Evolutionary conservation across 2,113 vertebrate genomes (phyloP).

Genomic region (Leucopsar rothschildi): DNA sequence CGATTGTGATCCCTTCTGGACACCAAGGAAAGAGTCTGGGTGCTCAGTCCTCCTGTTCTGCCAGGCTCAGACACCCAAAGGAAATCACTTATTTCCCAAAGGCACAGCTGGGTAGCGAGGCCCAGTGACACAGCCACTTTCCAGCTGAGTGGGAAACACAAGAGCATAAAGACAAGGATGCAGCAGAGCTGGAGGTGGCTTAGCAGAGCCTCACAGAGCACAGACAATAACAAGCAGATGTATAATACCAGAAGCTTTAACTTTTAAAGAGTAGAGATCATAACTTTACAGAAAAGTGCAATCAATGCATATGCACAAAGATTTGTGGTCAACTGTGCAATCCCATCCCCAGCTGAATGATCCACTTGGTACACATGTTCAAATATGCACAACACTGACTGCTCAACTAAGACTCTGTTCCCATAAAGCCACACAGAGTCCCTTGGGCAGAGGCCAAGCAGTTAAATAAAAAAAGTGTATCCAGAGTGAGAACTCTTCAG

Average conservation of each 20-base stretch:
- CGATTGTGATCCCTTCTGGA: neutral
- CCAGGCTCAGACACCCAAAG: neutral
- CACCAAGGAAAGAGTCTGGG: neutral
- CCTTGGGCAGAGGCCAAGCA: conserved; percentile 51
- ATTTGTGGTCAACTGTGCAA: neutral
- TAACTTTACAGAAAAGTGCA: conserved; percentile 1
- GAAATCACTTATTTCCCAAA: neutral
- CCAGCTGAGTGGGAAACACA: neutral
- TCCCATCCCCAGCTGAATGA: neutral
- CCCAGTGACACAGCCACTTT: neutral
- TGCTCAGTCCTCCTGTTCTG: neutral
- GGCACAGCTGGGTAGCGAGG: neutral
- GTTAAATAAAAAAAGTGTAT: conserved; percentile 27
- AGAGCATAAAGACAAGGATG: neutral
- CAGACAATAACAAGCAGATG: neutral
- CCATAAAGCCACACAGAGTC: conserved; percentile 47
- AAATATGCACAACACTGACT: neutral
- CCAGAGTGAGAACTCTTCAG: conserved; percentile 15
- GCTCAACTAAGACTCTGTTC: neutral
- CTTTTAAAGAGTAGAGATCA: neutral
- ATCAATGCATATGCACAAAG: neutral
- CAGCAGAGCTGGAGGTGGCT: neutral
- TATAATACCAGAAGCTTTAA: neutral
- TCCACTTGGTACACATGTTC: neutral
- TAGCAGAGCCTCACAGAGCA: neutral